Percentiles rank a stretch among this genome's conserved stretches.
phyloP scores from a whole-genome alignment of 2,797 vertebrate genomes.

The Siniperca scherzeri region DNA sequence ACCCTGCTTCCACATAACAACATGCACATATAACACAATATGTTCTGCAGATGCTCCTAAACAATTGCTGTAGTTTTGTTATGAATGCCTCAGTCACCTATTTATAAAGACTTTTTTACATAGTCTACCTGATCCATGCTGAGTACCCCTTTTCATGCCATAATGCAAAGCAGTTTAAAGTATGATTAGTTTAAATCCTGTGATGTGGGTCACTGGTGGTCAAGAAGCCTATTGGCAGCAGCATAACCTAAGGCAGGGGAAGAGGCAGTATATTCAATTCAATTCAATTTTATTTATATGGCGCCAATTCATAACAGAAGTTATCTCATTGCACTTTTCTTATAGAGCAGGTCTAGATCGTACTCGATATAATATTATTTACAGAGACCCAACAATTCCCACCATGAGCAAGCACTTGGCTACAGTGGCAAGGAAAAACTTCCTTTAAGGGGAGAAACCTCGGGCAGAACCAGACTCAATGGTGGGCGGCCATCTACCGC shows the following conservation, averaged over 20 bases:
- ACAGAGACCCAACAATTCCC: too few species aligned
- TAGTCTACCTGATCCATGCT: conserved; percentile 41
- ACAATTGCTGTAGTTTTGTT: conserved; percentile 10
- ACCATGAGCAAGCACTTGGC: too few species aligned
- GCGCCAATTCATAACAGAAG: too few species aligned
- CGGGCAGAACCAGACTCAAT: too few species aligned
- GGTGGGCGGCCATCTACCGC: too few species aligned
- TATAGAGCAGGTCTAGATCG: too few species aligned
- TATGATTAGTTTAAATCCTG: conserved; percentile 54
- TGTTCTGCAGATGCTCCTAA: conserved; percentile 33
- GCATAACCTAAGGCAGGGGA: conserved; percentile 13
- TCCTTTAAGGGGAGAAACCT: too few species aligned
- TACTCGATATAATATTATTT: too few species aligned
- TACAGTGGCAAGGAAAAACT: too few species aligned
- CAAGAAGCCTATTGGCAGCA: conserved; percentile 16
- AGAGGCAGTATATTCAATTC: background rate
- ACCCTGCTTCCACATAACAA: conserved; percentile 4
- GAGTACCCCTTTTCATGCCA: conserved; percentile 45
- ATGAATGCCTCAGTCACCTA: background rate
- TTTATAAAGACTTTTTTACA: background rate
- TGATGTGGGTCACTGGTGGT: conserved; percentile 53
- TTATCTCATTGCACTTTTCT: too few species aligned
- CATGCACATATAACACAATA: background rate
- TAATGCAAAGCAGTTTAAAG: conserved; percentile 67
- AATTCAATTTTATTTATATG: too few species aligned